Conservation (phyloP, 2,888 invertebrate genomes). For the Volucella bombylans region DNA sequence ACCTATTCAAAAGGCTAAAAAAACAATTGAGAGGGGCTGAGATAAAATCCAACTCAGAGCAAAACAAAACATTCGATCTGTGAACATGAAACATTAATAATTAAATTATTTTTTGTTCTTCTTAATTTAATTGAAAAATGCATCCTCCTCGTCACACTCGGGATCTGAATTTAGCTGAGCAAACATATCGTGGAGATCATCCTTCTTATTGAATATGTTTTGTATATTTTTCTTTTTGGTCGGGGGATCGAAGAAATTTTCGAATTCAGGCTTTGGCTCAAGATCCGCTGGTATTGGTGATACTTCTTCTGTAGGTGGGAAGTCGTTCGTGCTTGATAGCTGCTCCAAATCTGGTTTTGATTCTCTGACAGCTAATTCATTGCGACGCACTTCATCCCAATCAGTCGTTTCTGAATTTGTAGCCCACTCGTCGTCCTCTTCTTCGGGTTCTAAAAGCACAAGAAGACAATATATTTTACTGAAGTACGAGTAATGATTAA, state of each 20-base stretch:
- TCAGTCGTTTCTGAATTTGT: constrained; percentile 11
- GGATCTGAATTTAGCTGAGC: constrained; percentile 76
- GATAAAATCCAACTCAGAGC: constrained; percentile 11
- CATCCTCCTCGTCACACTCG: constrained; percentile 75
- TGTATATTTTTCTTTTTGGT: constrained; percentile 25
- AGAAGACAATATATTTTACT: neutral
- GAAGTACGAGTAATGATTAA: neutral
- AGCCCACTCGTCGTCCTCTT: constrained; percentile 68
- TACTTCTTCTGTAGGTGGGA: neutral
- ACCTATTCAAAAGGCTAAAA: no score
- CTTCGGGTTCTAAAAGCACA: constrained; percentile 66
- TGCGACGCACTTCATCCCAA: constrained; percentile 61
- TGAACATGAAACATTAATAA: neutral
- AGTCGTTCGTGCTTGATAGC: constrained; percentile 3
- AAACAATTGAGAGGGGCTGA: no score
- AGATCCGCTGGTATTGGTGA: constrained; percentile 36
- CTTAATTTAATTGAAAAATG: constrained; percentile 34
- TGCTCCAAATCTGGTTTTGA: constrained; percentile 62
- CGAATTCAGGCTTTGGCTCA: constrained; percentile 53
- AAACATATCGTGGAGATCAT: constrained; percentile 76
- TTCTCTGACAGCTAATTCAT: constrained; percentile 64
- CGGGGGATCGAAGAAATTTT: constrained; percentile 35
- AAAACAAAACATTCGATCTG: constrained; percentile 2
- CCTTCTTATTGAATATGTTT: constrained; percentile 47
- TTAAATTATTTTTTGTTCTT: neutral